Base-by-base conservation (phyloP, 2,113 vertebrate species). In the Protomyctophum bolini region DNA sequence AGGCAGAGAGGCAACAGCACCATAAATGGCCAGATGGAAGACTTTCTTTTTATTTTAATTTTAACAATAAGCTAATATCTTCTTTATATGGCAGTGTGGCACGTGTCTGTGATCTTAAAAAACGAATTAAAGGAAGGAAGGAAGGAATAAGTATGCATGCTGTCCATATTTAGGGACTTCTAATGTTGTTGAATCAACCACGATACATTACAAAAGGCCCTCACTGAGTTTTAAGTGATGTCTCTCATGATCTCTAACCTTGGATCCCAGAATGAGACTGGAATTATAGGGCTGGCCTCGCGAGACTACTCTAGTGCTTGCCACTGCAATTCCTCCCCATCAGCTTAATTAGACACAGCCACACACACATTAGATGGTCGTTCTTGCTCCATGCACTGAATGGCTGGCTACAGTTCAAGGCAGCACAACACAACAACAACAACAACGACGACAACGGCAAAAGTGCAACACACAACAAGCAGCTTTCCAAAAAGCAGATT, bases 261-360 rank as follows among this genome's bases (percentile, higher is more conserved):
- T 41, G 5, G 33, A 41, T 41, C 33, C 33, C 21, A 21, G 21
- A 21, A 21, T 21, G 21, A 21, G 21, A 21, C 21, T 21, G 21
- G 21, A 21, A 21, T n/a, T n/a, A n/a, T n/a, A 21, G 21, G 21
- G 21, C 33, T 41, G 33, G 33, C 33, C 33, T 41, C 33, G 33
- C 33, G 33, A 41, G 33, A 41, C 33, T 41, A 41, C 33, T 69
- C 65, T 77, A 76, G 83, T 83, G 81, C 73, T 71, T 76, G 15
- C 70, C 68, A 10, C 78, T 66, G 77, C 68, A 69, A 79, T 75
- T 69, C 78, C 73, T 21, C 21, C 33, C 80, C 86, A 84, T 85
- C 82, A 87, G 81, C 79, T 88, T 88, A 91, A 90, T 91, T 87
- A 88, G 90, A 90, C 82, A 76, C 87, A 89, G 87, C 86, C 15